Evolutionary conservation across 1,140 invertebrate genomes (phyloP), one percentile per base, ranked within the genome.

Genomic region (Pseudomyrmex dendroicus): DNA sequence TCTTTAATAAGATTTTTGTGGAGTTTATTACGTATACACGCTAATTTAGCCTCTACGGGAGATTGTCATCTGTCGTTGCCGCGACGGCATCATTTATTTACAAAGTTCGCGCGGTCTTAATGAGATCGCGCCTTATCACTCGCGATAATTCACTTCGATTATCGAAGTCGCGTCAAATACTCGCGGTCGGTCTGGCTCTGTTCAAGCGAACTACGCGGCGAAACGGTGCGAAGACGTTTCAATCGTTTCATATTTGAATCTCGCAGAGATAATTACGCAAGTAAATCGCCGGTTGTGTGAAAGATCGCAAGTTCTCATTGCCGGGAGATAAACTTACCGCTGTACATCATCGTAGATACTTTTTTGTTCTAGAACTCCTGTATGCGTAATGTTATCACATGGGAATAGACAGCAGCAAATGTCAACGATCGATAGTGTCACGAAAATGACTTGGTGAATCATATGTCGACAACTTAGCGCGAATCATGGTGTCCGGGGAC

Each of bases 391-490:
- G 82, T 84, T 72, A 89, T 92, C 92, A 92, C 91, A 92, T 92
- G 91, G 88, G 82, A 67, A 87, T 35, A 72, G 87, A 86, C 87
- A 83, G 88, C 48, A 54, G 85, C 73, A 87, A 91, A 87, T 90
- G 90, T 91, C 87, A 92, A 92, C 92, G 93, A 94, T 94, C 93
- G 93, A 94, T 94, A 94, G 93, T 90, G 91, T 92, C 91, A 91
- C 85, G 86, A 93, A 94, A 93, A 93, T 93, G 90, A 93, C 91
- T 91, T 93, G 88, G 91, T 91, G 91, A 93, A 89, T 90, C 77
- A 86, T 84, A 80, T 68, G 63, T 82, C 74, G 78, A 88, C 86
- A 72, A 89, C 86, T 89, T 84, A 85, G 70, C 89, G 84, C 73
- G 86, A 89, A 89, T 57, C 91, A 94, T 94, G 92, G 90, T 94